Evolutionary conservation across 2,797 vertebrate species (phyloP).

Genomic region (Morelia viridis): DNA sequence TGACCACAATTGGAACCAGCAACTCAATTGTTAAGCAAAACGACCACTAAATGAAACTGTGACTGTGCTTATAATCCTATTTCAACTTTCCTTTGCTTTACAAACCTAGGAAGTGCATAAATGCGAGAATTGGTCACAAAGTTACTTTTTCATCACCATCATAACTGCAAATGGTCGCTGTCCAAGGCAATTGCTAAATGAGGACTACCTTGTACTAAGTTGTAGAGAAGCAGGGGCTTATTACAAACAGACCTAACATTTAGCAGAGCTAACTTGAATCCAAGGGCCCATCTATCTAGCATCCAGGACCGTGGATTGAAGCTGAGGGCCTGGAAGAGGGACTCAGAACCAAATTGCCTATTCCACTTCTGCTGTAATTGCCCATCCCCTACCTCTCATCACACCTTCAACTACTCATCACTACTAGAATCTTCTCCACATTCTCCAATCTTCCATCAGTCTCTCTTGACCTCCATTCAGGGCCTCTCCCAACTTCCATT

Average conservation of each 20-base stretch:
- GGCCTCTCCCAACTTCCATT: no score
- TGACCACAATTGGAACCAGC: background rate
- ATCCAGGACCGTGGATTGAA: no score
- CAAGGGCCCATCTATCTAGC: background rate
- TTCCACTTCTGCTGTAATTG: no score
- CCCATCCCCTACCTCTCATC: no score
- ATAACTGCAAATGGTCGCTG: background rate
- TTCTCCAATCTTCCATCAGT: no score
- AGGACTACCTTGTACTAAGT: background rate
- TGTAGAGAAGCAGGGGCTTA: background rate
- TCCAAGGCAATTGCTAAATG: background rate
- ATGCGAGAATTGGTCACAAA: background rate
- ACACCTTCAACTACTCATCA: no score
- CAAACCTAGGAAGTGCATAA: background rate
- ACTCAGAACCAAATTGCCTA: no score
- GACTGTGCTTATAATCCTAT: background rate
- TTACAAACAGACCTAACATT: background rate
- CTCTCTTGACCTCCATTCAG: no score
- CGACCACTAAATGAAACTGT: background rate
- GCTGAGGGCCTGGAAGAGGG: no score
- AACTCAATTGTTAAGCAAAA: background rate
- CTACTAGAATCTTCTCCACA: no score
- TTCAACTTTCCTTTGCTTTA: background rate
- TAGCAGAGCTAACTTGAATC: background rate
- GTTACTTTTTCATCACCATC: background rate